A percentile compares a stretch with the other conserved stretches of the same genome.
These are phyloP conservation scores for Miichthys miiuy DNA, from an alignment of 2,797 vertebrate genomes.

Conservation along the genomic window DNA sequence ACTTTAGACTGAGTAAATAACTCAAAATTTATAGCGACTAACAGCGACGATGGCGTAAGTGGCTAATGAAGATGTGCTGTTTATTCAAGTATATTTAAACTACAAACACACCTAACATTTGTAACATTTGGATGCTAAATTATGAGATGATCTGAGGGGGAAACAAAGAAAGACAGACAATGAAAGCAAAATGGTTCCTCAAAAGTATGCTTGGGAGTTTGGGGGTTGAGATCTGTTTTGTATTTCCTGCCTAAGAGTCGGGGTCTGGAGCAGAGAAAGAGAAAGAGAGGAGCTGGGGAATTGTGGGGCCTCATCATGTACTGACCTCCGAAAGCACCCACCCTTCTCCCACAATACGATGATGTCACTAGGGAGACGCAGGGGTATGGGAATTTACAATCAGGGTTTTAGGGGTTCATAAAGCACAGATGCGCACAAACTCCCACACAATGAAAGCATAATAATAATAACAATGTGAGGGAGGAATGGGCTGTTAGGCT, in stretches of 20 bases:
- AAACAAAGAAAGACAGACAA: constrained; percentile 14
- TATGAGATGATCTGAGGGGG: background rate
- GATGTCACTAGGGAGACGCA: constrained; percentile 67
- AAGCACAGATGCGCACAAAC: constrained; percentile 60
- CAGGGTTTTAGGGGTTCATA: constrained; percentile 61
- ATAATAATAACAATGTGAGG: constrained; percentile 37
- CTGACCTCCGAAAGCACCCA: constrained; percentile 57
- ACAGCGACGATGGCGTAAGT: background rate
- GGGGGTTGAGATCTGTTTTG: constrained; percentile 74
- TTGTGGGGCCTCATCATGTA: constrained; percentile 63
- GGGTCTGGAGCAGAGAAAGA: constrained; percentile 36
- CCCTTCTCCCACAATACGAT: constrained; percentile 47
- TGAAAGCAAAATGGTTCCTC: constrained; percentile 14
- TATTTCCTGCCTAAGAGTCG: constrained; percentile 71
- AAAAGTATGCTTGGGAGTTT: constrained; percentile 48
- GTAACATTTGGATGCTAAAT: background rate
- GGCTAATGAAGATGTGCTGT: background rate
- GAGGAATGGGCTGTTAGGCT: constrained; percentile 1
- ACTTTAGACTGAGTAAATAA: background rate
- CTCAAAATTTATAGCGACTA: background rate
- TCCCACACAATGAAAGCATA: constrained; percentile 35
- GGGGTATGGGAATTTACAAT: constrained; percentile 67
- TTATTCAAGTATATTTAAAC: background rate
- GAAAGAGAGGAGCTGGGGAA: constrained; percentile 56
- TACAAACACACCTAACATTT: background rate